Percentiles rank a stretch among this genome's conserved stretches.
Conservation (phyloP, 2,797 vertebrate genomes). For the Cyclura pinguis region DNA sequence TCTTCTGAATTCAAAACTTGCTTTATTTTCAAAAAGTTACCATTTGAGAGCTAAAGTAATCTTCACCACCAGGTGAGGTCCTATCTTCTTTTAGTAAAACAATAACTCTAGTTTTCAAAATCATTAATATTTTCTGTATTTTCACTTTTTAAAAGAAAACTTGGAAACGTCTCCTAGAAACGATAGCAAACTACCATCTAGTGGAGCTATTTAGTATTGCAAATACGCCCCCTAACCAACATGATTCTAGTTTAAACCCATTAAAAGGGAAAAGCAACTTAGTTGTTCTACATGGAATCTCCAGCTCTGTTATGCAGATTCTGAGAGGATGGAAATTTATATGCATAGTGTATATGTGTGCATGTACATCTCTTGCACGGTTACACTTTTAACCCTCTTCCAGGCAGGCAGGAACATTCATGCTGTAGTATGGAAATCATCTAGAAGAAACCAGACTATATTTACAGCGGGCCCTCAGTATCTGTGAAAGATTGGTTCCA, state of each 20-base stretch:
- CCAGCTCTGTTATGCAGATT: background rate
- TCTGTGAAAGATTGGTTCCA: no score
- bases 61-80: background rate
- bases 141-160: background rate
- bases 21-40: background rate
- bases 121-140: background rate
- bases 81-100: background rate
- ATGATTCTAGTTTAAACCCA: background rate
- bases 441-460: background rate
- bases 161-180: background rate
- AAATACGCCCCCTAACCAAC: background rate
- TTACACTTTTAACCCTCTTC: background rate
- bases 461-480: no score
- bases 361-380: background rate
- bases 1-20: background rate
- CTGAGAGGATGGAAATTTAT: background rate
- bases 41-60: background rate
- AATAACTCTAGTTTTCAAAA: background rate
- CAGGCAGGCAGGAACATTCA: background rate
- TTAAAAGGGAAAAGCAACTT: background rate
- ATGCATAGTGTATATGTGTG: background rate
- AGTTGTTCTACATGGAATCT: background rate
- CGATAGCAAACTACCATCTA: conserved; percentile 27
- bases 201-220: conserved; percentile 19
- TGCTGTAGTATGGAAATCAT: background rate